These are phyloP conservation scores for Apodemus agrarius DNA, from an alignment of 2,797 vertebrate species.

Conservation along the genomic window DNA sequence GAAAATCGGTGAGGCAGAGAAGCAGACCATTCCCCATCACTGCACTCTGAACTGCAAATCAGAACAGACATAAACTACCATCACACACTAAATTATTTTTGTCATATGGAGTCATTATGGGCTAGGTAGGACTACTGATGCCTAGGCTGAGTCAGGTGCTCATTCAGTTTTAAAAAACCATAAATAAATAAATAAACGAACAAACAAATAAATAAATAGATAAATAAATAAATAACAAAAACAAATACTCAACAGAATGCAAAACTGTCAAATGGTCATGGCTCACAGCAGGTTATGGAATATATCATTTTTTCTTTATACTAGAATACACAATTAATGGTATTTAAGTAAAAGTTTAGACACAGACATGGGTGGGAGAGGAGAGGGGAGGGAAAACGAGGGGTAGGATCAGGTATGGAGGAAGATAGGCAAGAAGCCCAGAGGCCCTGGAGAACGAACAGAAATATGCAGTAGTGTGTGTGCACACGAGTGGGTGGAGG, in stretches of 20 bases:
- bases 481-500: no score
- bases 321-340: not conserved
- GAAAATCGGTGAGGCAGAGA: conserved; percentile 85
- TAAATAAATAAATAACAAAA: conserved; percentile 16
- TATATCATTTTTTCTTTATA: conserved; percentile 48
- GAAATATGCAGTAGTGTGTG: not conserved
- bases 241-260: conserved; percentile 16
- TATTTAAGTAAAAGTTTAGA: conserved; percentile 42
- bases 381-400: not conserved
- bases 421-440: not conserved
- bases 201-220: not conserved
- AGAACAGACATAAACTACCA: conserved; percentile 62
- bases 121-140: not conserved
- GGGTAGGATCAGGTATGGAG: not conserved
- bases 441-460: not conserved
- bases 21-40: conserved; percentile 89
- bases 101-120: not conserved
- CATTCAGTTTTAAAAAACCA: not conserved
- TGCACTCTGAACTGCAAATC: conserved; percentile 89
- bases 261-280: conserved; percentile 42
- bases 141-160: not conserved
- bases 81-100: not conserved
- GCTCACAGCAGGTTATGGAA: not conserved
- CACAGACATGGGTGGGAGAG: not conserved
- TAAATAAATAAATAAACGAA: conserved; percentile 8